phyloP scores from a whole-genome alignment of 2,113 vertebrate species.

The Lepisosteus oculatus region DNA sequence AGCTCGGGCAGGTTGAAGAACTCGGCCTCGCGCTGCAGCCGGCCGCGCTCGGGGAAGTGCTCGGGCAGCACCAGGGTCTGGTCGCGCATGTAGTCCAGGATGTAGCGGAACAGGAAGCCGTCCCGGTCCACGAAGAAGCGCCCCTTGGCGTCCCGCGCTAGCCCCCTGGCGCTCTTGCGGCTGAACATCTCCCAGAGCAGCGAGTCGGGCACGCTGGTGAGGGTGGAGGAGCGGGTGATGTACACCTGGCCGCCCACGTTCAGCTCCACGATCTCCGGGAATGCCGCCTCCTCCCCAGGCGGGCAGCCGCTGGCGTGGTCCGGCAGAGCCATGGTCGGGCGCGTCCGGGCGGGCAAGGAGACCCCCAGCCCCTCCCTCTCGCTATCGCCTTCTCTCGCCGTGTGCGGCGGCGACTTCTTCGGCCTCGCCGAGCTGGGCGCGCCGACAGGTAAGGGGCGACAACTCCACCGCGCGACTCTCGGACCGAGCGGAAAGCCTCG shows the following conservation, averaged over 20 bases:
- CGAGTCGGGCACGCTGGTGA: conserved; percentile 83
- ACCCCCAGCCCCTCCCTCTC: background rate
- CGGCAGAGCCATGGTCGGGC: conserved; percentile 75
- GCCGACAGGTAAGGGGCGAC: too few relatives aligned
- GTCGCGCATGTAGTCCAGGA: conserved; percentile 91
- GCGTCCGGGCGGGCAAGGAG: background rate
- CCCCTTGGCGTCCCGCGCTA: conserved; percentile 88
- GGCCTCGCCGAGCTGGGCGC: too few relatives aligned
- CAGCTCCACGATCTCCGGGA: conserved; percentile 89
- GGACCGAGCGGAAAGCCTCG: too few relatives aligned
- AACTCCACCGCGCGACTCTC: too few relatives aligned
- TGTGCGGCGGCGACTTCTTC: too few relatives aligned
- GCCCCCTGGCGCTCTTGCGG: conserved; percentile 65
- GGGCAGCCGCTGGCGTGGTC: conserved; percentile 61
- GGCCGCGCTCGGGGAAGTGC: conserved; percentile 84
- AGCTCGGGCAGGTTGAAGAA: conserved; percentile 87
- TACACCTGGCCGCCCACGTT: conserved; percentile 94
- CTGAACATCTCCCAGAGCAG: conserved; percentile 89
- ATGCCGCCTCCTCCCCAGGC: conserved; percentile 65
- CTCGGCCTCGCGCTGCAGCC: conserved; percentile 87
- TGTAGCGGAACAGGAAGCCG: conserved; percentile 91
- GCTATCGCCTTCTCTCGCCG: too few relatives aligned
- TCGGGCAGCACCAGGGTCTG: conserved; percentile 87
- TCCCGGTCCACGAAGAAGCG: conserved; percentile 90
- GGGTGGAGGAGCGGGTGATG: conserved; percentile 85